Conservation (phyloP, 2,888 invertebrate genomes). For the Parapristionchus giblindavisi region DNA sequence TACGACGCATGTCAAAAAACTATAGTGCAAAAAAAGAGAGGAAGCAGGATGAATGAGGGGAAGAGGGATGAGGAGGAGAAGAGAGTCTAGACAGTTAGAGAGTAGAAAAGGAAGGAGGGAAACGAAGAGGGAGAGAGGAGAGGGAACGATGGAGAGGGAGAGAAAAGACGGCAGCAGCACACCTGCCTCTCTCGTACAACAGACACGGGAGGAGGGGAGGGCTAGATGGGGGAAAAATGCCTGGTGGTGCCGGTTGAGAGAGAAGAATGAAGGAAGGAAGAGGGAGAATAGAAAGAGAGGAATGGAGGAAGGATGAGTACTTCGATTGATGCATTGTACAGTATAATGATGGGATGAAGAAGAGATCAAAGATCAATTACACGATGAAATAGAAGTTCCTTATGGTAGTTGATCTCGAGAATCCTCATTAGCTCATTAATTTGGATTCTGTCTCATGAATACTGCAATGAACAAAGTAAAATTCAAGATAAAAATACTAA, state of each 20-base stretch:
- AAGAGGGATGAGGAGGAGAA: neutral
- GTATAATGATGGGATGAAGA: too few species aligned
- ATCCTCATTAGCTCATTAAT: too few species aligned
- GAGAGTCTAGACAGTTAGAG: neutral
- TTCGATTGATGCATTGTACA: too few species aligned
- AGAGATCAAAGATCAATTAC: too few species aligned
- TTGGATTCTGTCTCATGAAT: too few species aligned
- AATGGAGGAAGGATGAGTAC: too few species aligned
- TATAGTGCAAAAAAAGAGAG: neutral
- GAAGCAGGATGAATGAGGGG: neutral
- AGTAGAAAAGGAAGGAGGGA: neutral
- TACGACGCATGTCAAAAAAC: neutral
- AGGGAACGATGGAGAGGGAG: neutral
- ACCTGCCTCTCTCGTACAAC: too few species aligned
- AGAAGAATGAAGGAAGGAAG: neutral
- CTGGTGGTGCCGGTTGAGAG: neutral
- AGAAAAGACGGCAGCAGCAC: neutral
- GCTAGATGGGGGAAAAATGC: neutral
- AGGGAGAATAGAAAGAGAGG: neutral
- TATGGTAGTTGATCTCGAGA: too few species aligned
- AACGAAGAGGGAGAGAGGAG: neutral
- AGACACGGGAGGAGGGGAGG: neutral
- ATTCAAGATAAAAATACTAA: too few species aligned
- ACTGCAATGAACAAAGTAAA: too few species aligned
- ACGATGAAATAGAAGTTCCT: too few species aligned